These are phyloP conservation scores for Psilopsiagon aurifrons DNA, from an alignment of 2,113 vertebrate genomes.

Conservation along the genomic window DNA sequence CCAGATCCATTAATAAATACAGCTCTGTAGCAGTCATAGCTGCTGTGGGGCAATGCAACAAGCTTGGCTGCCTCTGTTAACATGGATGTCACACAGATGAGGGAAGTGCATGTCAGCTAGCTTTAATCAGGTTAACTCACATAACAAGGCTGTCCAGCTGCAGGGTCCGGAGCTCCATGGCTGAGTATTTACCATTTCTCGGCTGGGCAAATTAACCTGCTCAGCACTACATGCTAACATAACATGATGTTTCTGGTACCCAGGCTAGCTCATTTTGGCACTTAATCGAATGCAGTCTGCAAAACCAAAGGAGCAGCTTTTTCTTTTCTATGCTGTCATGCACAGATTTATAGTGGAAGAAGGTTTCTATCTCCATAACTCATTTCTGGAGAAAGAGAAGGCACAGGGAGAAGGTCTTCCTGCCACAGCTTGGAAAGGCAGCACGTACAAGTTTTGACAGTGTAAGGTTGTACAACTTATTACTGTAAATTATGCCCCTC, in stretches of 20 bases:
- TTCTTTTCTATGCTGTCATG: neutral
- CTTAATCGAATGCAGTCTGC: neutral
- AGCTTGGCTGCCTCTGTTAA: neutral
- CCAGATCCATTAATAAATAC: neutral
- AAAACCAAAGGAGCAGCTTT: neutral
- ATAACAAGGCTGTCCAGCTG: neutral
- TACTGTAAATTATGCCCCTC: neutral
- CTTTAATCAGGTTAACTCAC: neutral
- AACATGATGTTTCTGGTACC: neutral
- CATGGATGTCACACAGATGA: rapidly evolving
- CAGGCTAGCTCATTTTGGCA: neutral
- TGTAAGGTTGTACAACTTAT: neutral
- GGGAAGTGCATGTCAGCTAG: neutral
- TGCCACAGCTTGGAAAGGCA: neutral
- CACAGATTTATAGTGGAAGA: neutral
- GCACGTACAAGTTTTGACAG: neutral
- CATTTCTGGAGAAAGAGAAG: neutral
- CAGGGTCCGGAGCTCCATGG: neutral
- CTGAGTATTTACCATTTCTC: neutral
- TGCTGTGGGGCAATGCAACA: neutral
- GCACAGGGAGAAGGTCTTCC: neutral
- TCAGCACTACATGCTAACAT: neutral
- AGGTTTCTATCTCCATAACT: neutral
- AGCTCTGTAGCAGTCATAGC: neutral
- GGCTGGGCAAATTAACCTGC: neutral